These are phyloP conservation scores for Gymnothorax reevesii DNA, from an alignment of 2,797 vertebrate species.

Conservation along the genomic window DNA sequence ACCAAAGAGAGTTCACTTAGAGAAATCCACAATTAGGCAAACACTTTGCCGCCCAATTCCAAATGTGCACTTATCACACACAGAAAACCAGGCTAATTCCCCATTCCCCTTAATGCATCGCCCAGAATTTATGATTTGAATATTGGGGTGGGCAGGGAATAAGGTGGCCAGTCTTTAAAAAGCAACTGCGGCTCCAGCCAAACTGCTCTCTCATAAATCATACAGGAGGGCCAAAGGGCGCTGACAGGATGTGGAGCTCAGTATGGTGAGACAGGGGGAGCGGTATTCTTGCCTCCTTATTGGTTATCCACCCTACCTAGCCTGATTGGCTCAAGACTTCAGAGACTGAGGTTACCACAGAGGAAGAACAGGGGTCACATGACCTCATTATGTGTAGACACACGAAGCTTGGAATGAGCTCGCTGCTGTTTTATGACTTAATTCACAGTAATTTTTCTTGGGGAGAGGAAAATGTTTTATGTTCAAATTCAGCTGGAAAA, in stretches of 20 bases:
- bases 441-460: background rate
- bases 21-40: background rate
- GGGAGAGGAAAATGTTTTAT: background rate
- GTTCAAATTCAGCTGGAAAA: background rate
- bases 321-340: background rate
- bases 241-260: background rate
- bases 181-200: constrained; percentile 19
- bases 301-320: background rate
- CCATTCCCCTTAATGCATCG: background rate
- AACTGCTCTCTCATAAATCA: constrained; percentile 25
- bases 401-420: background rate
- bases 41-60: background rate
- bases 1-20: background rate
- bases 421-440: background rate
- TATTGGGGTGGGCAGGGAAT: constrained; percentile 1
- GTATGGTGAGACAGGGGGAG: background rate
- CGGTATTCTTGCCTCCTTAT: background rate
- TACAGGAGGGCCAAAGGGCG: background rate
- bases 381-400: background rate
- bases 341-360: background rate
- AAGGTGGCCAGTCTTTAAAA: constrained; percentile 19
- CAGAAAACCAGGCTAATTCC: background rate
- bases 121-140: constrained; percentile 2
- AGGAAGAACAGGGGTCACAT: background rate
- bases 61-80: background rate